Conservation (phyloP, 2,888 invertebrate genomes). For the Diabrotica balteata region DNA sequence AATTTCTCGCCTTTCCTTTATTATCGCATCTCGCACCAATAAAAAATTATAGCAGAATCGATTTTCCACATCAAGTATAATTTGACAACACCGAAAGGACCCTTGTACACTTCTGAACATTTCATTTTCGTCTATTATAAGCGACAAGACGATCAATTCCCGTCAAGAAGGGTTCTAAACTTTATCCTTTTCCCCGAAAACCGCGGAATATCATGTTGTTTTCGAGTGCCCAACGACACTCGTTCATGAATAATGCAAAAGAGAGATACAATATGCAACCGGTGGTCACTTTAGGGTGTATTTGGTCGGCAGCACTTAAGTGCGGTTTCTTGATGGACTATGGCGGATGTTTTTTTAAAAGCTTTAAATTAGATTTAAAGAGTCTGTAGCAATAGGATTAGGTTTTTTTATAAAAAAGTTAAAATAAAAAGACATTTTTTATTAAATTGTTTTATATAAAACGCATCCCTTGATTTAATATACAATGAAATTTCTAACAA, state of each 20-base stretch:
- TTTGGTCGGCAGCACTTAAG: slow-evolving; percentile 18
- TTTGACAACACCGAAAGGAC: slow-evolving; percentile 2
- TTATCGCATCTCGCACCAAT: neutral
- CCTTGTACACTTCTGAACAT: slow-evolving; percentile 14
- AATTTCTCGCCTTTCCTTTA: neutral
- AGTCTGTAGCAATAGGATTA: too few relatives aligned
- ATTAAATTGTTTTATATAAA: too few relatives aligned
- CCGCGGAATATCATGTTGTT: slow-evolving; percentile 32
- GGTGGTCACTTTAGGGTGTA: slow-evolving; percentile 44
- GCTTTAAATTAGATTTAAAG: neutral
- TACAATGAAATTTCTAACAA: too few relatives aligned
- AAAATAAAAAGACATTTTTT: too few relatives aligned
- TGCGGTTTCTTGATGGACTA: slow-evolving; percentile 3
- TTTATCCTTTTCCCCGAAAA: slow-evolving; percentile 27
- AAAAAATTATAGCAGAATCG: neutral
- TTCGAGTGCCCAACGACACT: slow-evolving; percentile 32
- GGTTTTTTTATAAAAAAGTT: too few relatives aligned
- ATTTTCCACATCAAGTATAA: slow-evolving; percentile 1
- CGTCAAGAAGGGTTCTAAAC: slow-evolving; percentile 25
- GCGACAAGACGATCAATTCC: slow-evolving; percentile 25
- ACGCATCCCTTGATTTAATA: too few relatives aligned
- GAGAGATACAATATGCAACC: slow-evolving; percentile 48
- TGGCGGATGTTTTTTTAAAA: slow-evolving; percentile 3
- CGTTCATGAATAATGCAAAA: slow-evolving; percentile 47
- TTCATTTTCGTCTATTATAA: slow-evolving; percentile 15